phyloP scores from a whole-genome alignment of 2,797 vertebrate genomes.

The Acrossocheilus fasciatus region DNA sequence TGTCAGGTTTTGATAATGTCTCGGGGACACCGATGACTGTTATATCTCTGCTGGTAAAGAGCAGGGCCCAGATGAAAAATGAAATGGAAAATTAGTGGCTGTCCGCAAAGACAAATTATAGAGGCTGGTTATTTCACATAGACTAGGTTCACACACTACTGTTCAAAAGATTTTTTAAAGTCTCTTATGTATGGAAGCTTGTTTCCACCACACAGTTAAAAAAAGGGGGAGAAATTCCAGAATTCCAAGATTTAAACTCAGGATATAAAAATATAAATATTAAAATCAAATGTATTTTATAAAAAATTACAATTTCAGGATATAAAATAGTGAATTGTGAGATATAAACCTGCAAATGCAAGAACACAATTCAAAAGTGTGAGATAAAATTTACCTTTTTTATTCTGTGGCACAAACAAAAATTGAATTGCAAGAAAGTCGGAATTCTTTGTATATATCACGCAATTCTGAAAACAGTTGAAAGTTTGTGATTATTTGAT shows the following conservation, averaged over 20 bases:
- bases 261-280: too few species aligned
- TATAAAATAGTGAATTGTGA: too few species aligned
- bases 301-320: too few species aligned
- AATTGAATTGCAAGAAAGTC: background rate
- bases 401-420: too few species aligned
- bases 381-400: too few species aligned
- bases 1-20: constrained; percentile 78
- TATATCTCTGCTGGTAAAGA: constrained; percentile 68
- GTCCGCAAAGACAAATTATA: background rate
- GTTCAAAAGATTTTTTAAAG: background rate
- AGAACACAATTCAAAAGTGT: too few species aligned
- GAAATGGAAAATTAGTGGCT: constrained; percentile 12
- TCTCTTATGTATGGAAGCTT: background rate
- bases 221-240: background rate
- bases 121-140: background rate
- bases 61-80: constrained; percentile 55
- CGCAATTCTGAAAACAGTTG: background rate
- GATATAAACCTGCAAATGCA: too few species aligned
- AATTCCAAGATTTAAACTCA: too few species aligned
- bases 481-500: background rate
- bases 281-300: too few species aligned
- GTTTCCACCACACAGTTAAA: background rate
- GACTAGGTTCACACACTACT: background rate
- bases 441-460: background rate
- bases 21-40: constrained; percentile 65